phyloP scores from a whole-genome alignment of 2,888 invertebrate genomes.

The Geotrupes spiniger region DNA sequence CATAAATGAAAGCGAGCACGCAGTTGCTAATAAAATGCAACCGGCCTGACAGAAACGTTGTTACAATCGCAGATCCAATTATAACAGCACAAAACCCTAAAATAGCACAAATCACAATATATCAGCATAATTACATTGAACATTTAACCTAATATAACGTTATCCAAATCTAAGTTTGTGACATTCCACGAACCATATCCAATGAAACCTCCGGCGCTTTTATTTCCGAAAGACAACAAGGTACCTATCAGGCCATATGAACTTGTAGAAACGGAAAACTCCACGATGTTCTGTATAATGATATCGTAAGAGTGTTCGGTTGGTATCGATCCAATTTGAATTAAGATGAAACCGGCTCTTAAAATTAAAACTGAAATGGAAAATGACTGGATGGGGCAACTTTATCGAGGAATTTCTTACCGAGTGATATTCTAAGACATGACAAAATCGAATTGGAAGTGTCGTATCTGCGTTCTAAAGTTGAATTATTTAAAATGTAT shows the following conservation, averaged over 20 bases:
- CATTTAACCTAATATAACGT: constrained; percentile 26
- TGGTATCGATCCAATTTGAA: constrained; percentile 44
- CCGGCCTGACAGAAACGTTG: constrained; percentile 40
- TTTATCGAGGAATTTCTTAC: constrained; percentile 7
- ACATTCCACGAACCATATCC: constrained; percentile 39
- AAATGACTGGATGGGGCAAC: not conserved
- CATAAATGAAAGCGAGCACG: constrained; percentile 34
- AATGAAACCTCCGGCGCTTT: constrained; percentile 34
- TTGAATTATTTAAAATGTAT: constrained; percentile 1
- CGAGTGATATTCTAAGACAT: constrained; percentile 15
- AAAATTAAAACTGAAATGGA: constrained; percentile 15
- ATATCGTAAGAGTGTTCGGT: constrained; percentile 43
- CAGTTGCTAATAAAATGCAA: constrained; percentile 39
- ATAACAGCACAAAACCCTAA: constrained; percentile 42
- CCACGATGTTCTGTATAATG: constrained; percentile 44
- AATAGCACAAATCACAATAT: constrained; percentile 7
- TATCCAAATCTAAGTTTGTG: constrained; percentile 27
- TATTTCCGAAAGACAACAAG: constrained; percentile 34
- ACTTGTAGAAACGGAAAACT: constrained; percentile 39
- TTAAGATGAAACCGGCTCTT: constrained; percentile 31
- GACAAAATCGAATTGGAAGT: not conserved
- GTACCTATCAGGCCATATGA: constrained; percentile 40
- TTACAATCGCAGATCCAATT: constrained; percentile 41
- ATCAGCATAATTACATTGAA: not conserved
- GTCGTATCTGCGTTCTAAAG: not conserved